Evolutionary conservation across 2,113 vertebrate genomes (phyloP), one percentile per base, ranked within the genome.

Genomic region (Cisticola juncidis): DNA sequence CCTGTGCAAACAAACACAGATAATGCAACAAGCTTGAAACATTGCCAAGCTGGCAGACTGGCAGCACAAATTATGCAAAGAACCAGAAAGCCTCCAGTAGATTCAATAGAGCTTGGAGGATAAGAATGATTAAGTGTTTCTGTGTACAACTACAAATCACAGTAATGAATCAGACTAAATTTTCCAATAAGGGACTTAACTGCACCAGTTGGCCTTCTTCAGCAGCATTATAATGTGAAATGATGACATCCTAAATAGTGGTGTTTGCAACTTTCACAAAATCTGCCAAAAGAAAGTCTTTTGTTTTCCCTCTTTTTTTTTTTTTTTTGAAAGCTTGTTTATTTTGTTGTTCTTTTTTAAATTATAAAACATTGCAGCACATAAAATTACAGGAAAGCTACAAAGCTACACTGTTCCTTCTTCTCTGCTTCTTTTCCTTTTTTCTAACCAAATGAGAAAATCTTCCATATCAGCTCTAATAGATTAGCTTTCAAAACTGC

Each of bases 101-200:
- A 94, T 92, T 97, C 92, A 95, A 88, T 91, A 96, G 93, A 92
- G 85, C 95, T 97, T 84, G 83, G 91, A 93, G 74, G 80, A 60
- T 68, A 97, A 96, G 90, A 97, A 97, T 97, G 97, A 98, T 97
- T 95, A 97, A 98, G 95, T 96, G 92, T 92, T 97, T 97, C 96
- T 97, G 66, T 82, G 96, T 87, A 97, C 96, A 97, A 95, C 86
- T 95, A 97, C 96, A 98, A 96, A 97, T 96, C 97, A 97, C 95
- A 96, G 91, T 97, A 98, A 98, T 98, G 95, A 98, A 98, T 98
- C 94, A 97, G 96, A 96, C 90, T 91, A 96, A 97, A 97, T 97
- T 94, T 97, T 97, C 95, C 97, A 97, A 92, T 95, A 95, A 94
- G 95, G 82, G 93, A 96, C 94, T 94, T 94, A 90, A 97, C 91